phyloP scores from a whole-genome alignment of 1,140 invertebrate species.

The Orussus abietinus region DNA sequence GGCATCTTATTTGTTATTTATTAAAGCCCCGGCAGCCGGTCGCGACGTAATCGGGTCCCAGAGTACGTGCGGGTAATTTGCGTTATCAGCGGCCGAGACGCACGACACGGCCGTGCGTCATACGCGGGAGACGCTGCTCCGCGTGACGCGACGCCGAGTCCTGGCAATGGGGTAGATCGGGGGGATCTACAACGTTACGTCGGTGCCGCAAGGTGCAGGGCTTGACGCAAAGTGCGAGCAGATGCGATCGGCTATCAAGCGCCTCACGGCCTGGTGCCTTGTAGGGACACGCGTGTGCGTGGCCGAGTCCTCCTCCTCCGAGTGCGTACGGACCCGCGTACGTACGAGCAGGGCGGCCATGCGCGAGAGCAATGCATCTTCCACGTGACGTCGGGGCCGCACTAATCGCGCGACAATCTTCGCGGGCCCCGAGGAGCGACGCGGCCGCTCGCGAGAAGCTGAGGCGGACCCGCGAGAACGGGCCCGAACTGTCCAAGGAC shows the following conservation, averaged over 20 bases:
- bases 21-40: too few species aligned
- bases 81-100: too few species aligned
- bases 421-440: slow-evolving; percentile 21
- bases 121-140: too few species aligned
- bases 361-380: slow-evolving; percentile 51
- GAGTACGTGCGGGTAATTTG: too few species aligned
- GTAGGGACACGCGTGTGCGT: too few species aligned
- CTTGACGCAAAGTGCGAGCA: slow-evolving; percentile 52
- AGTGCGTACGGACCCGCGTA: slow-evolving; percentile 7
- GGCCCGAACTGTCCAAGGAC: slow-evolving; percentile 32
- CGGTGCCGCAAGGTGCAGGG: slow-evolving; percentile 44
- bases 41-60: too few species aligned
- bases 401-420: slow-evolving; percentile 56
- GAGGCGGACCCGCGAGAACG: slow-evolving; percentile 15
- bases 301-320: too few species aligned
- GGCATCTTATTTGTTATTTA: too few species aligned
- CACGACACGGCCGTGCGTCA: too few species aligned
- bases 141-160: too few species aligned
- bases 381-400: slow-evolving; percentile 45
- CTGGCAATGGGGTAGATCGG: too few species aligned
- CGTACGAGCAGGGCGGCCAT: slow-evolving; percentile 6
- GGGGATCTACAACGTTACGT: slow-evolving; percentile 26
- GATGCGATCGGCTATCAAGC: slow-evolving; percentile 54
- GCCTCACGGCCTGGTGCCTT: slow-evolving; percentile 52
- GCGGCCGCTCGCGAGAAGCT: slow-evolving; percentile 9